phyloP scores from a whole-genome alignment of 2,113 vertebrate genomes.

The Macheiramphus alcinus region DNA sequence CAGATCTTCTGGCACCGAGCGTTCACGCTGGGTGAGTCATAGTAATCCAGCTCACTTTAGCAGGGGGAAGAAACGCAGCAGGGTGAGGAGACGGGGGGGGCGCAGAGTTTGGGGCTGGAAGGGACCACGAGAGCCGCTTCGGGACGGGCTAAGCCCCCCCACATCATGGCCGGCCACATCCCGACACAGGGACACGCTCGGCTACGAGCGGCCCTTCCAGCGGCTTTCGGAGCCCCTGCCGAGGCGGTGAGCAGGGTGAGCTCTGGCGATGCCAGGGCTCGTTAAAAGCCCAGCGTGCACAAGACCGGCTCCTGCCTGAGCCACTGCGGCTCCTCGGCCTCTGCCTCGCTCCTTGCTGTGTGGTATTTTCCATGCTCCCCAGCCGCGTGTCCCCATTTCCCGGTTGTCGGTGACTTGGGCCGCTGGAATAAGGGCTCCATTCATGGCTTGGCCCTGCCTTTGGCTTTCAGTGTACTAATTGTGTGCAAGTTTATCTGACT shows the following conservation, averaged over 20 bases:
- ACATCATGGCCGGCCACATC: neutral
- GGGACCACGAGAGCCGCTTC: neutral
- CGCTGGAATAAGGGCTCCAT: slow-evolving; percentile 26
- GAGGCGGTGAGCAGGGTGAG: neutral
- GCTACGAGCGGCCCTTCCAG: neutral
- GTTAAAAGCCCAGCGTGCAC: neutral
- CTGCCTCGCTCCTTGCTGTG: no score
- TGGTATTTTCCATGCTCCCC: neutral
- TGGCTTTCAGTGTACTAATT: slow-evolving; percentile 38
- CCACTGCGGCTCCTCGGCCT: no score
- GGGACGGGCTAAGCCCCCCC: neutral
- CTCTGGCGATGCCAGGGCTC: no score
- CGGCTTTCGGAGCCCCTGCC: neutral
- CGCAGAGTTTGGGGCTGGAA: no score
- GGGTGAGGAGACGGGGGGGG: no score
- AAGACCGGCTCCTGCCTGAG: neutral
- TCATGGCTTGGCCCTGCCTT: neutral
- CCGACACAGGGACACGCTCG: neutral
- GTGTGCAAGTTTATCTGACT: slow-evolving; percentile 57
- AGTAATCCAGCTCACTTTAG: slow-evolving; percentile 43
- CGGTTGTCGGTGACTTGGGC: neutral
- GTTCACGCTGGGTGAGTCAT: slow-evolving; percentile 79
- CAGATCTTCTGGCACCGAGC: slow-evolving; percentile 94
- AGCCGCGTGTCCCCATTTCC: neutral
- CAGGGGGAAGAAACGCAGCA: neutral